These are phyloP conservation scores for Poeciliopsis gracilis DNA, from an alignment of 2,797 vertebrate species.

Conservation along the genomic window DNA sequence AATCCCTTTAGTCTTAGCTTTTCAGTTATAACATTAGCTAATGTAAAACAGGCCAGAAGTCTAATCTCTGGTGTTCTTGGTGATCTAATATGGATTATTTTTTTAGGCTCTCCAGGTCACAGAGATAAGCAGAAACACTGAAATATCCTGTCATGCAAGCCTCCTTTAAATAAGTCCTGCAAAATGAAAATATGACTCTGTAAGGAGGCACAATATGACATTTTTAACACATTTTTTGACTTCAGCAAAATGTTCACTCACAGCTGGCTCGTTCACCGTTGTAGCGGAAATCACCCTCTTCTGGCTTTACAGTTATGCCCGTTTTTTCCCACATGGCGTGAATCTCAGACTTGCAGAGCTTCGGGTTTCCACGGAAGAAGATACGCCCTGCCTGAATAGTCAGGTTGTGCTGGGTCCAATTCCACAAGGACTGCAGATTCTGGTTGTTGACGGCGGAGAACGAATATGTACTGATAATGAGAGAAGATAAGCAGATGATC, in stretches of 20 bases:
- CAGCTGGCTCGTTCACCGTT: conserved; percentile 96
- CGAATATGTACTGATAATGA: conserved; percentile 85
- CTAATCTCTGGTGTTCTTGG: background rate
- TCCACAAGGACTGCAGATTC: conserved; percentile 95
- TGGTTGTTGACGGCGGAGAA: conserved; percentile 96
- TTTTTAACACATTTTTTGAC: background rate
- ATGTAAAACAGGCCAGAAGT: background rate
- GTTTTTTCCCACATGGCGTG: conserved; percentile 94
- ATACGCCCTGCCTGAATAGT: conserved; percentile 91
- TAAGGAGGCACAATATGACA: background rate
- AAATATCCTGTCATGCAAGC: background rate
- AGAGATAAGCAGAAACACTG: background rate
- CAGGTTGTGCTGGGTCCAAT: conserved; percentile 96
- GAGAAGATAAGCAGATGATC: conserved; percentile 24
- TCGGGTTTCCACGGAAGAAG: conserved; percentile 95
- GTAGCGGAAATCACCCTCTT: conserved; percentile 91
- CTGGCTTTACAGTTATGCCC: conserved; percentile 83
- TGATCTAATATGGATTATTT: background rate
- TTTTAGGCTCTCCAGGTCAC: background rate
- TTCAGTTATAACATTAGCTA: background rate
- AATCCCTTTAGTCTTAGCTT: background rate
- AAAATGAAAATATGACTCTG: background rate
- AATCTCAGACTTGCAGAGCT: conserved; percentile 95
- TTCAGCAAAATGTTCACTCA: conserved; percentile 75
- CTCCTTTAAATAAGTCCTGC: background rate